A percentile compares a stretch with the other conserved stretches of the same genome.
Evolutionary conservation across 1,140 invertebrate species (phyloP).

Genomic region (Hylaeus volcanicus): DNA sequence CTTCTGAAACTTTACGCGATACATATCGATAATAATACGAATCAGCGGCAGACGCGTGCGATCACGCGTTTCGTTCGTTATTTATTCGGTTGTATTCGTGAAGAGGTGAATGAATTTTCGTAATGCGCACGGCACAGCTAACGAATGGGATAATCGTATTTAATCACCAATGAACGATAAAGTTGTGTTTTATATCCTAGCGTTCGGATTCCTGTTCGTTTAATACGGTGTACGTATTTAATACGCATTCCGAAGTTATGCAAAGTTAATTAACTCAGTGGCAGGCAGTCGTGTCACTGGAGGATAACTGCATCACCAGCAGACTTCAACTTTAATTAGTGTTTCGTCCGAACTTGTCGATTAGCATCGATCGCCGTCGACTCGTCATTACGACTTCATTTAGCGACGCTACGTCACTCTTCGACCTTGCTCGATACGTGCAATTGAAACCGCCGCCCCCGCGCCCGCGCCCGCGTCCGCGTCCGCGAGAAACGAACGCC

Average conservation of each 20-base stretch:
- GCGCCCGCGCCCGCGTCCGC: too few species aligned
- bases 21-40: too few species aligned
- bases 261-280: constrained; percentile 26
- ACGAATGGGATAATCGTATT: too few species aligned
- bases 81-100: too few species aligned
- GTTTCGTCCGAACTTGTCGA: constrained; percentile 12
- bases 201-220: not conserved
- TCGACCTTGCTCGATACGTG: not conserved
- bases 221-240: not conserved
- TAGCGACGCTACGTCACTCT: not conserved
- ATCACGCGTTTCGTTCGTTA: too few species aligned
- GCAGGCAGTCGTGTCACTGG: not conserved
- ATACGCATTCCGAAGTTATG: constrained; percentile 3
- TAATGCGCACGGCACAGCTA: too few species aligned
- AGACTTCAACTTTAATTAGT: constrained; percentile 25
- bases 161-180: not conserved
- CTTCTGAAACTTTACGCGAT: too few species aligned
- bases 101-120: too few species aligned
- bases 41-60: too few species aligned
- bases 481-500: too few species aligned
- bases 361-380: constrained; percentile 7
- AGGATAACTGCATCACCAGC: constrained; percentile 27
- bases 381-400: not conserved
- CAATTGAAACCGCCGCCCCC: too few species aligned
- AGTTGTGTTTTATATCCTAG: not conserved